phyloP scores from a whole-genome alignment of 2,797 vertebrate species.

The Pyrocephalus nanus region DNA sequence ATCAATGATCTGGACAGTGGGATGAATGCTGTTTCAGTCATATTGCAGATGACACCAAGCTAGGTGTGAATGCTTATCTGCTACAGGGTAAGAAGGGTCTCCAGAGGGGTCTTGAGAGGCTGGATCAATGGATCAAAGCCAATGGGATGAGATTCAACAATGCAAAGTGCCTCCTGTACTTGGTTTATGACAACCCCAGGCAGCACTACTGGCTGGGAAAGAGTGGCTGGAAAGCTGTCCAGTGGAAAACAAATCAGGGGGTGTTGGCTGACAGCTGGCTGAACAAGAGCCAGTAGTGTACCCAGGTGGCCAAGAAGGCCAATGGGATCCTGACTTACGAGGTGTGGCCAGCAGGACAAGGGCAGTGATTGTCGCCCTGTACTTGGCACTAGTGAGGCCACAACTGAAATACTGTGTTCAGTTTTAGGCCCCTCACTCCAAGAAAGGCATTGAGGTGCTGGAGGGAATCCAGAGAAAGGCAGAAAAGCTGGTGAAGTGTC shows the following conservation, averaged over 20 bases:
- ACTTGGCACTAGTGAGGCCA: no score
- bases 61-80: neutral
- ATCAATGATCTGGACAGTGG: fast-evolving
- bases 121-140: fast-evolving
- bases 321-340: neutral
- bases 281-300: neutral
- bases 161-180: neutral
- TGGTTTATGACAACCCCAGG: fast-evolving
- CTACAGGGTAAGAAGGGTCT: fast-evolving
- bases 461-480: neutral
- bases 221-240: neutral
- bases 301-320: neutral
- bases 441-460: fast-evolving
- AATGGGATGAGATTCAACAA: fast-evolving
- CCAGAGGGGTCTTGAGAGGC: fast-evolving
- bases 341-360: neutral
- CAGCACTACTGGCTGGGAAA: fast-evolving
- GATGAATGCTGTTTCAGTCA: fast-evolving
- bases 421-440: neutral
- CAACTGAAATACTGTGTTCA: neutral
- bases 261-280: fast-evolving
- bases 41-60: fast-evolving
- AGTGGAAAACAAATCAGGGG: fast-evolving
- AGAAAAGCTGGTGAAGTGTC: neutral
- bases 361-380: fast-evolving